Evolutionary conservation across 2,113 vertebrate species (phyloP).

Genomic region (Budorcas taxicolor): DNA sequence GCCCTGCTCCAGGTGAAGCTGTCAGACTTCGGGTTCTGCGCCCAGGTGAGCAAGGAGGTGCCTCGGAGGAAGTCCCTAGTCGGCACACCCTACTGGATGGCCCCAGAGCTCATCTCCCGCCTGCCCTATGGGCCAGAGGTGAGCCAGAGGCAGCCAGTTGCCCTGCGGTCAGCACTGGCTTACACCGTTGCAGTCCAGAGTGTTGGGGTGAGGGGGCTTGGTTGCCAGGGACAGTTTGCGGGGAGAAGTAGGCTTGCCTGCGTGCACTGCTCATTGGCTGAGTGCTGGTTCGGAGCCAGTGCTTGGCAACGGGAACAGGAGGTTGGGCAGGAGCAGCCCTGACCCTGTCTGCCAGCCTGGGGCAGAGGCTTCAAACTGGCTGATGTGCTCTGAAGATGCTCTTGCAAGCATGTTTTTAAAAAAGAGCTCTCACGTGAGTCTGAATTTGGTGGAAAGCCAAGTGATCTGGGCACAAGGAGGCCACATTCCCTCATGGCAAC

Average conservation of each 20-base stretch:
- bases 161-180: background rate
- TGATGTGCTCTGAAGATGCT: background rate
- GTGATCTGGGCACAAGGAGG: background rate
- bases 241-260: fast-evolving
- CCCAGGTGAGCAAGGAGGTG: conserved; percentile 93
- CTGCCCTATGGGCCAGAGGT: conserved; percentile 91
- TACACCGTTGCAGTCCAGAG: fast-evolving
- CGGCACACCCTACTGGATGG: conserved; percentile 95
- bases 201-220: background rate
- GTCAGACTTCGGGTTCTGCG: conserved; percentile 95
- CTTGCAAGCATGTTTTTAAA: background rate
- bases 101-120: conserved; percentile 92
- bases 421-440: background rate
- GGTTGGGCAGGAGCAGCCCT: background rate
- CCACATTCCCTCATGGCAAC: fast-evolving
- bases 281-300: background rate
- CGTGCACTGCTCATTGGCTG: fast-evolving
- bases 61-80: conserved; percentile 91
- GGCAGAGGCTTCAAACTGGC: background rate
- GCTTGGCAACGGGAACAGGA: background rate
- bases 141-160: background rate
- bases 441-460: background rate
- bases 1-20: conserved; percentile 87
- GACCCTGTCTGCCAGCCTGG: background rate
- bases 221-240: fast-evolving